These are phyloP conservation scores for Meandrina meandrites DNA, from an alignment of 92 coral and sea anemone species.

Conservation along the genomic window DNA sequence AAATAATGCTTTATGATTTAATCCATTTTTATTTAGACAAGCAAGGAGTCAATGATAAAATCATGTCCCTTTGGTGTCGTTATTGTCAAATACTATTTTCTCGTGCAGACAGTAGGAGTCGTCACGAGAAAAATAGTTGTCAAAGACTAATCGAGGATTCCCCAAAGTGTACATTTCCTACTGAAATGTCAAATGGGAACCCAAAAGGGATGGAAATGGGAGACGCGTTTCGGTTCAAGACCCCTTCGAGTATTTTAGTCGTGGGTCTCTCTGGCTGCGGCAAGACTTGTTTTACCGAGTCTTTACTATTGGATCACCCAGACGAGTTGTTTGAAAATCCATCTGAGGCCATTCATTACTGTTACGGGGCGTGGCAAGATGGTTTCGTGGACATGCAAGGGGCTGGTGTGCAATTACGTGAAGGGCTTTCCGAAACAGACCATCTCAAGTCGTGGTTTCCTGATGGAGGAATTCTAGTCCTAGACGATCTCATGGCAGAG, in stretches of 20 bases:
- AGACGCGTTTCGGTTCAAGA: slow-evolving; percentile 3
- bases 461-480: slow-evolving; percentile 20
- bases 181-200: too few relatives aligned
- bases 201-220: neutral
- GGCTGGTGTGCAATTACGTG: slow-evolving; percentile 38
- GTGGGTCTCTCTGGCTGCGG: slow-evolving; percentile 38
- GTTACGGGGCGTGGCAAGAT: slow-evolving; percentile 54
- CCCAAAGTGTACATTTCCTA: too few relatives aligned
- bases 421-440: slow-evolving; percentile 28
- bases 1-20: too few relatives aligned
- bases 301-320: neutral
- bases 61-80: too few relatives aligned
- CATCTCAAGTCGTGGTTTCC: slow-evolving; percentile 32
- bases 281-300: slow-evolving; percentile 25
- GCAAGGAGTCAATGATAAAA: too few relatives aligned
- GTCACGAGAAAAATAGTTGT: too few relatives aligned
- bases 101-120: too few relatives aligned
- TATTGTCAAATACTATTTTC: too few relatives aligned
- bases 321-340: neutral
- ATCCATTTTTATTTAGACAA: too few relatives aligned
- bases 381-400: slow-evolving; percentile 1
- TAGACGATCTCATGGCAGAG: slow-evolving; percentile 48
- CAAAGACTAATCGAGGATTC: too few relatives aligned
- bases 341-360: slow-evolving; percentile 11
- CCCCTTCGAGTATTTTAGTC: slow-evolving; percentile 22